phyloP scores from a whole-genome alignment of 2,888 invertebrate genomes.

The Endomychus coccineus region DNA sequence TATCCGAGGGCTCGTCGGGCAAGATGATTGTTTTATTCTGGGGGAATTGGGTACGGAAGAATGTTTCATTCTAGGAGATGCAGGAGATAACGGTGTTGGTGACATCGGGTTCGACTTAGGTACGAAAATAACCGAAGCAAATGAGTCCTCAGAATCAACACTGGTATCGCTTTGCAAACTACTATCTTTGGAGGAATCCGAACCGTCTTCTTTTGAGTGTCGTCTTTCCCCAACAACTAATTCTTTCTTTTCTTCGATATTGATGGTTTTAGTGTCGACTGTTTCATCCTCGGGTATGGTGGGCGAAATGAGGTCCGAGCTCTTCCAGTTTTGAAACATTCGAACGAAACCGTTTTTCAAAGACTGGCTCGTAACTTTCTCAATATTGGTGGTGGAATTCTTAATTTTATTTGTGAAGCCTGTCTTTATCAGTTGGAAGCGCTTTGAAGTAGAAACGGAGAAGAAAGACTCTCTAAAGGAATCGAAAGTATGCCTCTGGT shows the following conservation, averaged over 20 bases:
- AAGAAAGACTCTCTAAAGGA: conserved; percentile 66
- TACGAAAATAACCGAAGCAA: conserved; percentile 86
- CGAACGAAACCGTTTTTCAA: conserved; percentile 71
- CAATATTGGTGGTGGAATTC: conserved; percentile 75
- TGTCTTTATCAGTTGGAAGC: conserved; percentile 69
- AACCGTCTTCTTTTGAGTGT: conserved; percentile 79
- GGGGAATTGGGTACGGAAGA: conserved; percentile 74
- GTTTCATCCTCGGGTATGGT: conserved; percentile 37
- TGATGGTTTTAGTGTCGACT: conserved; percentile 21
- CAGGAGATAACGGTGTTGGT: conserved; percentile 54
- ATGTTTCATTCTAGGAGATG: conserved; percentile 55
- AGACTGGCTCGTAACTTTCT: conserved; percentile 64
- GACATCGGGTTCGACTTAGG: conserved; percentile 71
- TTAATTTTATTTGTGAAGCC: conserved; percentile 78
- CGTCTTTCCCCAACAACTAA: conserved; percentile 58
- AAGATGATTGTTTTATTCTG: conserved; percentile 62
- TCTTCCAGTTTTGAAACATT: conserved; percentile 77
- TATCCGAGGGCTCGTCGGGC: conserved; percentile 57
- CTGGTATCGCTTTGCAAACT: conserved; percentile 90
- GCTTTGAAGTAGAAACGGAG: conserved; percentile 65
- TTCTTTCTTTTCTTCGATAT: conserved; percentile 28
- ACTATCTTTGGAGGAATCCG: conserved; percentile 81
- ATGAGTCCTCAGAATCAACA: conserved; percentile 89
- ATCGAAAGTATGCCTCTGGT: conserved; percentile 59
- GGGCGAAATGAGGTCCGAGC: conserved; percentile 45